Percentiles rank a stretch among this genome's conserved stretches.
Evolutionary conservation across 2,797 vertebrate species (phyloP).

Genomic region (Coluber constrictor): DNA sequence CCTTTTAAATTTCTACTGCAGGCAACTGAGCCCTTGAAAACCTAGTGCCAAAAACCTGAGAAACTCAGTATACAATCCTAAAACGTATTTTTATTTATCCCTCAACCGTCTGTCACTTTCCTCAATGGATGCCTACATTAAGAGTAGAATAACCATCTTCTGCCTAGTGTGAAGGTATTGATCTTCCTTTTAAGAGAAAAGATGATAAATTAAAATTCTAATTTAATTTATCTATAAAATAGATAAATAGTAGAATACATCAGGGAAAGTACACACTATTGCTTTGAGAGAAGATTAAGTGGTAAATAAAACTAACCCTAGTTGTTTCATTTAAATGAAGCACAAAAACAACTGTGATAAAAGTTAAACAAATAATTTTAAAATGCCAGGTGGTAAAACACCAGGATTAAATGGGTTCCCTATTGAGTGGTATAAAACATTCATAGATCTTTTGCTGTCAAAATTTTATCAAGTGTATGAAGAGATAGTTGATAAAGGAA

Average conservation of each 20-base stretch:
- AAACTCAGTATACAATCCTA: neutral
- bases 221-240: too few species aligned
- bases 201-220: neutral
- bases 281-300: neutral
- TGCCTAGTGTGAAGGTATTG: neutral
- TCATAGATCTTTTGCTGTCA: neutral
- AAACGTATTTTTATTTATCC: neutral
- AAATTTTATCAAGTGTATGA: neutral
- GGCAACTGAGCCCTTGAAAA: neutral
- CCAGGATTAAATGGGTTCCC: neutral
- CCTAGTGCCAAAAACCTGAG: too few species aligned
- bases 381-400: neutral
- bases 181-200: constrained; percentile 1
- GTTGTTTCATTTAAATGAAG: neutral
- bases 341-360: neutral
- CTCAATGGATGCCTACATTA: neutral
- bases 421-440: neutral
- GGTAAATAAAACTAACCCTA: neutral
- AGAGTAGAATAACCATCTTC: neutral
- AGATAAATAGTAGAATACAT: neutral
- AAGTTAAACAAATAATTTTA: neutral
- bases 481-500: neutral
- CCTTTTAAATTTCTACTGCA: neutral
- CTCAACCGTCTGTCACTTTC: neutral
- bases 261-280: neutral